Percentiles rank a stretch among this genome's conserved stretches.
phyloP scores from a whole-genome alignment of 2,888 invertebrate species.

The Trichogramma dendrolimi region DNA sequence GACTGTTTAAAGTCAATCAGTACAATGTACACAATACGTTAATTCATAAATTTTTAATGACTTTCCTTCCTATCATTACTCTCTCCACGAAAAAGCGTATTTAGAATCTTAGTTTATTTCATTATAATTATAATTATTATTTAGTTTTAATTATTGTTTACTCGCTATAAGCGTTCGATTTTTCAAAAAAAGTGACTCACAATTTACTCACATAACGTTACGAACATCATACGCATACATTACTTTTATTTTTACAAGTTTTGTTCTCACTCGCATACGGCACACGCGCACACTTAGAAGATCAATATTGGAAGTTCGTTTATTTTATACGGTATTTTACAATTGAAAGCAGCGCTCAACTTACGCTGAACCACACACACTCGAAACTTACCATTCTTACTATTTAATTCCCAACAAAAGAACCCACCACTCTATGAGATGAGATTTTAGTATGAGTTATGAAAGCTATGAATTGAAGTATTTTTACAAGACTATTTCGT shows the following conservation, averaged over 20 bases:
- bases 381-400: too few species aligned
- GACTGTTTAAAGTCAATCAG: not conserved
- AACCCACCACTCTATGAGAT: not conserved
- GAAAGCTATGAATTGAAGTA: not conserved
- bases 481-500: too few species aligned
- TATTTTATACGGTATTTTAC: conserved; percentile 8
- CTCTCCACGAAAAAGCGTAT: conserved; percentile 14
- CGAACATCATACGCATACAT: too few species aligned
- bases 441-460: conserved; percentile 6
- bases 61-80: not conserved
- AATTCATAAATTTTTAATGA: not conserved
- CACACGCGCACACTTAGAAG: conserved; percentile 13
- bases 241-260: too few species aligned
- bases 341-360: not conserved
- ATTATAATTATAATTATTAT: not conserved
- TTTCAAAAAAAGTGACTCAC: conserved; percentile 10
- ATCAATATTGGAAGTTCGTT: conserved; percentile 17
- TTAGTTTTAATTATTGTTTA: conserved; percentile 6
- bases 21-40: not conserved
- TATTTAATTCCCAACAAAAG: conserved; percentile 7
- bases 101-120: conserved; percentile 7
- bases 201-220: not conserved
- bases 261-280: not conserved
- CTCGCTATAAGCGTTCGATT: conserved; percentile 12
- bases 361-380: too few species aligned